Evolutionary conservation across 2,113 vertebrate species (phyloP), one percentile per base, ranked within the genome.

Genomic region (Lethenteron reissneri): DNA sequence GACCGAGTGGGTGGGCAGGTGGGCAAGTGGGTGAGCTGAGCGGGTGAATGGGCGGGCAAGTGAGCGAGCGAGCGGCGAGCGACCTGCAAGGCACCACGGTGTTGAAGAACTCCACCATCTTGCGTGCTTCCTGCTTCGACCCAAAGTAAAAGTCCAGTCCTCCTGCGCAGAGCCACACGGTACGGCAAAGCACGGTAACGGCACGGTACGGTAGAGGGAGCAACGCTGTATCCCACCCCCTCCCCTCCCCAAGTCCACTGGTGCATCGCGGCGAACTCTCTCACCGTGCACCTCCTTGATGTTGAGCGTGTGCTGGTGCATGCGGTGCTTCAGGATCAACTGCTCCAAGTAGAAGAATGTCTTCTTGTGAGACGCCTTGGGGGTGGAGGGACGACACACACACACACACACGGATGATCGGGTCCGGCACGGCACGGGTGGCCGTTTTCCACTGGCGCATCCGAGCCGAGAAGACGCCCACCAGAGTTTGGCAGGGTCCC

Each of bases 341-440:
- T 97, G 92, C 74, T 99, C 92, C 79, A 99, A 77, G 75, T 97
- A 99, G 78, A 83, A 99, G 79, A 99, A 99, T 0, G 92, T 97
- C 80, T 99, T 99, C 79, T 95, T 99, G 80, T 99, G 92, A 72
- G 79, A 64, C 17, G 90, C 92, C 94, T 99, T 4, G 25, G 25
- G 25, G 25, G 25, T 3, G 25, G 25, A 4, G 25, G 21, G 21
- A 21, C 21, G 21, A 21, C 21, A 21, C 21, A 41, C 25, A 41
- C 25, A 68, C 19, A 68, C 15, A 68, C 19, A 68, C 25, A 41
- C 25, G 15, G 15, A 68, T 68, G 15, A 15, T 3, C 4, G 15
- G 19, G 19, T 15, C 62, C 19, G 19, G 19, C 25, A 41, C 25
- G 25, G 21, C 21, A 21, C 21, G 21, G 21, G 21, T 21, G 21